phyloP scores from a whole-genome alignment of 2,113 vertebrate species.

The Dasyurus viverrinus region DNA sequence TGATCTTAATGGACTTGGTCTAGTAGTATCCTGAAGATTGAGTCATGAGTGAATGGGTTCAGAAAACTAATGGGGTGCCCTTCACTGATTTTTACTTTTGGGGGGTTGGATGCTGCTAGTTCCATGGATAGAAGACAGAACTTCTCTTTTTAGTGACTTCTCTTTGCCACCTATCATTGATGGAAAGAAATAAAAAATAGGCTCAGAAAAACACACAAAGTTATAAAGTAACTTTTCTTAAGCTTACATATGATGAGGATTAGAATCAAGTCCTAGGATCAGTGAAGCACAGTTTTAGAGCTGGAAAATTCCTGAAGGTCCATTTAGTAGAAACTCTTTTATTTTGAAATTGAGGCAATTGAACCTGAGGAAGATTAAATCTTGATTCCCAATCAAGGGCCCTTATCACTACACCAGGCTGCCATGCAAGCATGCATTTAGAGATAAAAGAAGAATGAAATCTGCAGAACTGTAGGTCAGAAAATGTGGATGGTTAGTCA shows the following conservation, averaged over 20 bases:
- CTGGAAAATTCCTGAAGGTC: background rate
- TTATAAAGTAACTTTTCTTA: background rate
- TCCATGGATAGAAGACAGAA: background rate
- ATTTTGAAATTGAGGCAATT: slow-evolving; percentile 35
- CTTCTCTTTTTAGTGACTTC: background rate
- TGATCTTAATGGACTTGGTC: background rate
- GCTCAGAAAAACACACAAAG: background rate
- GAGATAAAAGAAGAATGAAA: background rate
- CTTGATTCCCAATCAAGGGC: background rate
- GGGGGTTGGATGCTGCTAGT: background rate
- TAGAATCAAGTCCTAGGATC: background rate
- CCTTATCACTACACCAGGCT: background rate
- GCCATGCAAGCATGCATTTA: background rate
- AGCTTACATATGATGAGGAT: background rate
- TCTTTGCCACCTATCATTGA: background rate
- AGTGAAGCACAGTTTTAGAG: background rate
- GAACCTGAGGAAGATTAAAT: background rate
- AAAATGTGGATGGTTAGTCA: background rate
- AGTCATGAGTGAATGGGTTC: background rate
- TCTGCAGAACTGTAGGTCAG: background rate
- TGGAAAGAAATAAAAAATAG: background rate
- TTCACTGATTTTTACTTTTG: background rate
- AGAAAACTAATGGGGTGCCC: background rate
- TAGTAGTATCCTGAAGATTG: background rate
- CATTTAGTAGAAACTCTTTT: background rate